Evolutionary conservation across 2,797 vertebrate genomes (phyloP).

Genomic region (Sebastolobus alascanus): DNA sequence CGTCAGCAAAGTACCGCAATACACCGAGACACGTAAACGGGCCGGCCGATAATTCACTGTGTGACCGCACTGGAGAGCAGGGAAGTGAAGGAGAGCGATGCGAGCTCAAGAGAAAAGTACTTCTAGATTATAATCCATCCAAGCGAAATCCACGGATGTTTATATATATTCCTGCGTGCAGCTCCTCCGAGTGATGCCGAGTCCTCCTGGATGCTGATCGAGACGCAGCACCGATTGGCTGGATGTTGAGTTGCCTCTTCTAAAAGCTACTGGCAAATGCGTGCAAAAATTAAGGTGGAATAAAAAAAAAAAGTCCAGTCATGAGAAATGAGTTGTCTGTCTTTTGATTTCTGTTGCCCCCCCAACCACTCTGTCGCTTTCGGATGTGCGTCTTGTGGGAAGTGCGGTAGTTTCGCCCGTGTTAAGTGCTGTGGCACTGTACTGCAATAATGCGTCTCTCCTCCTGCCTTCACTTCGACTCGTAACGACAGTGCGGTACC

Average conservation of each 20-base stretch:
- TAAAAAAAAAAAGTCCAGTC: conserved; percentile 51
- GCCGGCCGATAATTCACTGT: conserved; percentile 57
- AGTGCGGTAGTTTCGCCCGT: conserved; percentile 62
- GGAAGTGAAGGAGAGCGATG: conserved; percentile 32
- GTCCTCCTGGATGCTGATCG: conserved; percentile 47
- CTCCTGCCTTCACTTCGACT: conserved; percentile 77
- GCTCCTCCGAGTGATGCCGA: conserved; percentile 57
- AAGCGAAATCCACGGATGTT: conserved; percentile 40
- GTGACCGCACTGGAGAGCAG: conserved; percentile 11
- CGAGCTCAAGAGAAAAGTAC: conserved; percentile 37
- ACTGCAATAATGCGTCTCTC: conserved; percentile 87
- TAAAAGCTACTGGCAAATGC: conserved; percentile 47
- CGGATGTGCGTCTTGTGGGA: conserved; percentile 35
- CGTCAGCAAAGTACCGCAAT: conserved; percentile 78
- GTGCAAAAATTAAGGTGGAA: conserved; percentile 15
- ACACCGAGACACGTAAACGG: conserved; percentile 49
- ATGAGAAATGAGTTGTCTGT: conserved; percentile 30
- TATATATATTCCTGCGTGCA: conserved; percentile 43
- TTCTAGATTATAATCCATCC: conserved; percentile 68
- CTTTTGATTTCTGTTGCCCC: conserved; percentile 18
- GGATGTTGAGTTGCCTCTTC: conserved; percentile 40
- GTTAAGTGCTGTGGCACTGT: conserved; percentile 63
- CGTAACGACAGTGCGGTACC: conserved; percentile 79
- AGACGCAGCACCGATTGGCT: conserved; percentile 55
- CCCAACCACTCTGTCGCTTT: conserved; percentile 5